Percentiles rank a stretch among this genome's conserved stretches.
Conservation (phyloP, 2,888 invertebrate species). For the Pachliopta kotzebuea region DNA sequence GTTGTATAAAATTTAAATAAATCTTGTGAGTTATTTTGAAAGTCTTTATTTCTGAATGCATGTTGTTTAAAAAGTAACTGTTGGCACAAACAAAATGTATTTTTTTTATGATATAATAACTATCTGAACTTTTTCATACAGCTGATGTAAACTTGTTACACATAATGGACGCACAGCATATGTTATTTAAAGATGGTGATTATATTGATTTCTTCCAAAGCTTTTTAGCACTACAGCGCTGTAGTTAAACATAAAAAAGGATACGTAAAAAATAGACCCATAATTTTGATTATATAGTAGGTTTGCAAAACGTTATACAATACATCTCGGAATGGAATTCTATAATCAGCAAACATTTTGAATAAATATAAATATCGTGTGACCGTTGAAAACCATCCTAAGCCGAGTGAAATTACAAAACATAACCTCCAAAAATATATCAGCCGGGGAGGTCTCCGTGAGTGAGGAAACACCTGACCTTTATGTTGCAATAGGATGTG, state of each 20-base stretch:
- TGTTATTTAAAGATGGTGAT: no score
- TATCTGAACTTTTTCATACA: neutral
- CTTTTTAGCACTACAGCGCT: no score
- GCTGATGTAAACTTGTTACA: neutral
- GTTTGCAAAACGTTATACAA: no score
- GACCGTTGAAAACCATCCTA: neutral
- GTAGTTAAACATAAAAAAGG: no score
- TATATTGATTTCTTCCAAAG: no score
- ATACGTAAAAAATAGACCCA: no score
- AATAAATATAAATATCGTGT: neutral
- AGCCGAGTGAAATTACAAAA: constrained; percentile 8
- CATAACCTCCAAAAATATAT: constrained; percentile 8
- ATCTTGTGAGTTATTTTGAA: constrained; percentile 20
- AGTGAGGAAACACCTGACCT: constrained; percentile 12
- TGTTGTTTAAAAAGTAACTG: neutral
- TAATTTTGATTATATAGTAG: no score
- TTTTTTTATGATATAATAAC: neutral
- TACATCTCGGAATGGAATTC: no score
- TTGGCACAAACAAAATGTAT: neutral
- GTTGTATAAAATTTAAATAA: constrained; percentile 12
- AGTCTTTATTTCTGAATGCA: constrained; percentile 1
- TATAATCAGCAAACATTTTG: neutral
- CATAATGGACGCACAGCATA: neutral
- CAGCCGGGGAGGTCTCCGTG: neutral
- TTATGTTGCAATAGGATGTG: constrained; percentile 5